phyloP scores from a whole-genome alignment of 37 sponge, comb jelly and placozoan genomes.

The Hormiphora californensis region DNA sequence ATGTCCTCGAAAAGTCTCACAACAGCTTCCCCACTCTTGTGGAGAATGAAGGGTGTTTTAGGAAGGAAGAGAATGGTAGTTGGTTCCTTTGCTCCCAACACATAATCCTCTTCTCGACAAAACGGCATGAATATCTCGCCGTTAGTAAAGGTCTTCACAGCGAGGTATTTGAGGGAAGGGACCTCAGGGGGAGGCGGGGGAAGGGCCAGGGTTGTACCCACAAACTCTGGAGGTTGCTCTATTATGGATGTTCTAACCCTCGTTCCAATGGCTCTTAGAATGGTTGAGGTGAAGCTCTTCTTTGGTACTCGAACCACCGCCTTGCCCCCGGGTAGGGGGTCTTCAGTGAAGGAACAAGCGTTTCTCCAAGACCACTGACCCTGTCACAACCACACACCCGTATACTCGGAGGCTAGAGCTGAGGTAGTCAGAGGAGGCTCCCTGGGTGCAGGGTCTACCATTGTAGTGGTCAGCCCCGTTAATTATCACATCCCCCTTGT shows the following conservation, averaged over 20 bases:
- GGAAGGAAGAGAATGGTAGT: slow-evolving; percentile 43
- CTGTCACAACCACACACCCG: slow-evolving; percentile 11
- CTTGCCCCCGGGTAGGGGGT: slow-evolving; percentile 36
- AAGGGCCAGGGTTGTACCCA: background rate
- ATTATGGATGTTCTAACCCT: background rate
- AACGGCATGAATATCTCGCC: slow-evolving; percentile 35
- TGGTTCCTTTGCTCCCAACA: slow-evolving; percentile 31
- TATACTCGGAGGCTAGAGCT: background rate
- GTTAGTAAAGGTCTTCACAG: background rate
- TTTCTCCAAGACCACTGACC: slow-evolving; percentile 25
- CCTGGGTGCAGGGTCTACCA: too few relatives aligned
- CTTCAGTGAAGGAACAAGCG: background rate
- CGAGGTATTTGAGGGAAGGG: slow-evolving; percentile 27
- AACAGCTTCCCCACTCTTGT: slow-evolving; percentile 25
- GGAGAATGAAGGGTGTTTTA: slow-evolving; percentile 39
- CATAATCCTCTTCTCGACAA: slow-evolving; percentile 22
- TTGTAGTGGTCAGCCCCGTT: slow-evolving; percentile 16
- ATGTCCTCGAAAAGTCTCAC: slow-evolving; percentile 25
- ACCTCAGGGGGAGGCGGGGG: slow-evolving; percentile 33
- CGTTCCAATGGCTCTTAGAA: background rate
- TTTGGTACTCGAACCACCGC: background rate
- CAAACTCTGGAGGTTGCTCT: background rate
- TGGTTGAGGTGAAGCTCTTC: background rate
- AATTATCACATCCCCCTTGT: slow-evolving; percentile 5
- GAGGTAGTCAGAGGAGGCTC: background rate